A percentile compares a stretch with the other conserved stretches of the same genome.
phyloP scores from a whole-genome alignment of 2,888 invertebrate species.

The Xestia xanthographa region DNA sequence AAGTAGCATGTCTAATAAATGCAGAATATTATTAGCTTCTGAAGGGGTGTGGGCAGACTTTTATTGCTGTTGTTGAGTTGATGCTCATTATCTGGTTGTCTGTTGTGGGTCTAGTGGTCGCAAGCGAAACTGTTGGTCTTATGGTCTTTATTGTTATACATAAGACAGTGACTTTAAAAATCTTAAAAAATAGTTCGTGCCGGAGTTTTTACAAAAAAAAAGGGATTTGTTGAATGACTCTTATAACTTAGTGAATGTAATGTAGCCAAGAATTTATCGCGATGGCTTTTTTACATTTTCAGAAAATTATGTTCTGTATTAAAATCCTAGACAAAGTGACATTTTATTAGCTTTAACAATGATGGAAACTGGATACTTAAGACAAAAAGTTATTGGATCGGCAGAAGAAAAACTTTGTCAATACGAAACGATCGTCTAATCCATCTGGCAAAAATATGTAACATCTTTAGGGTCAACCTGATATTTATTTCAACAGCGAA shows the following conservation, averaged over 20 bases:
- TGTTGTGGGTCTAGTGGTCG: background rate
- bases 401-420: background rate
- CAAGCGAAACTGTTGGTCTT: background rate
- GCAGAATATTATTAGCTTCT: slow-evolving; percentile 10
- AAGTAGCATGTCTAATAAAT: slow-evolving; percentile 7
- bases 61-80: slow-evolving; percentile 4
- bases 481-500: slow-evolving; percentile 1
- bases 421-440: background rate
- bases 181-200: too few species aligned
- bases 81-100: background rate
- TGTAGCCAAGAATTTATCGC: slow-evolving; percentile 19
- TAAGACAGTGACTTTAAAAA: too few species aligned
- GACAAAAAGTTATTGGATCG: background rate
- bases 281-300: slow-evolving; percentile 4
- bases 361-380: too few species aligned
- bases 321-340: slow-evolving; percentile 4
- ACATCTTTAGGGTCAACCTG: background rate
- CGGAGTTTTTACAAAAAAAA: too few species aligned
- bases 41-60: slow-evolving; percentile 7
- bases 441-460: background rate
- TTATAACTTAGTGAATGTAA: too few species aligned
- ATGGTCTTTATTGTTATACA: too few species aligned
- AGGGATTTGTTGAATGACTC: too few species aligned
- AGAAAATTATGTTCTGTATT: slow-evolving; percentile 19
- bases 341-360: background rate